Evolutionary conservation across 1,140 invertebrate genomes (phyloP).

Genomic region (Diorhabda elongata): DNA sequence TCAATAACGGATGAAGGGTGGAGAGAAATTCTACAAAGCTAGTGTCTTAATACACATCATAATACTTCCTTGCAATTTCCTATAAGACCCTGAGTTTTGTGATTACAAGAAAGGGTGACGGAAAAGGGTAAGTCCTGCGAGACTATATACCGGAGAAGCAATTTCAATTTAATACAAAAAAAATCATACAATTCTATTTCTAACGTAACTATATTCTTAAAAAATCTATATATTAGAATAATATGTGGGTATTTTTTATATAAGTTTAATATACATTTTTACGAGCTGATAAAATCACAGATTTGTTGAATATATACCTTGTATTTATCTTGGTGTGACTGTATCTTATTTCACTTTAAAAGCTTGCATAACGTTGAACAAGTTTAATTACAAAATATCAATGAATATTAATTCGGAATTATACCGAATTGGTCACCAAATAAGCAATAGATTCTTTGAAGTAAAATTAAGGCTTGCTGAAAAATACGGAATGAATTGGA

Average conservation of each 20-base stretch:
- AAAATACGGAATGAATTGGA: too few relatives aligned
- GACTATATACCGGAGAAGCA: too few relatives aligned
- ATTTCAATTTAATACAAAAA: too few relatives aligned
- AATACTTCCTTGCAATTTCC: slow-evolving; percentile 24
- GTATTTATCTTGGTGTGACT: too few relatives aligned
- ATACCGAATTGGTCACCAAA: background rate
- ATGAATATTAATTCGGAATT: background rate
- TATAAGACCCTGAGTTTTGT: slow-evolving; percentile 19
- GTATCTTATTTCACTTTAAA: too few relatives aligned
- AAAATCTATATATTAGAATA: too few relatives aligned
- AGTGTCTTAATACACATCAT: slow-evolving; percentile 20
- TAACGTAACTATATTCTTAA: too few relatives aligned
- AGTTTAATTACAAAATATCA: background rate
- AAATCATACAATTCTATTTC: too few relatives aligned
- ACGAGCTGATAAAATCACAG: too few relatives aligned
- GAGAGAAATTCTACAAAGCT: slow-evolving; percentile 17
- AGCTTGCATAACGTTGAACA: background rate
- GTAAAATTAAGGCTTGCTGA: background rate
- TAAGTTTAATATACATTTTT: too few relatives aligned
- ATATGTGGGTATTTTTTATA: too few relatives aligned
- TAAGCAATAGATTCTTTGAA: background rate
- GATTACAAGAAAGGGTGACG: slow-evolving; percentile 21
- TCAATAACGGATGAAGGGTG: slow-evolving; percentile 19
- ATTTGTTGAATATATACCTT: too few relatives aligned
- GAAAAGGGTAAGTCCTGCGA: slow-evolving; percentile 4